Evolutionary conservation across 2,113 vertebrate genomes (phyloP).

Genomic region (Aepyceros melampus): DNA sequence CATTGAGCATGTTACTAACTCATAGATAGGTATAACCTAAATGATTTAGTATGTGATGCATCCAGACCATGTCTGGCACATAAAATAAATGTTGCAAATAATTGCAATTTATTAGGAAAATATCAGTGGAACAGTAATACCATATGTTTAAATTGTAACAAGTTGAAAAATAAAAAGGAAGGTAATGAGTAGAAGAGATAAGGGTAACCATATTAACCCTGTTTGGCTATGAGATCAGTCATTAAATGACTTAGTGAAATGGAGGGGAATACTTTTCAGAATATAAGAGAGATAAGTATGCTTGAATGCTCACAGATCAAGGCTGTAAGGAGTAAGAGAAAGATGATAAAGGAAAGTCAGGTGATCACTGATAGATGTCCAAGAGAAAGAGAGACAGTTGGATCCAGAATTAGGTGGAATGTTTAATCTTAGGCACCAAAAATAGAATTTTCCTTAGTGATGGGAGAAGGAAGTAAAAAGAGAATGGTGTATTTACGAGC

Average conservation of each 20-base stretch:
- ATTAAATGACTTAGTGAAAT: not conserved
- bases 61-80: not conserved
- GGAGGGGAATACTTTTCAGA: not conserved
- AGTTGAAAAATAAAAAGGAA: not conserved
- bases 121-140: not conserved
- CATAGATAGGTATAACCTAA: not conserved
- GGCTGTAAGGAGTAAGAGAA: not conserved
- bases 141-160: not conserved
- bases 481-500: not conserved
- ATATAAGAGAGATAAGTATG: not conserved
- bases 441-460: not conserved
- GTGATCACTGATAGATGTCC: not conserved
- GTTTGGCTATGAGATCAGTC: not conserved
- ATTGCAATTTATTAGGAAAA: not conserved
- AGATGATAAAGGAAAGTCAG: not conserved
- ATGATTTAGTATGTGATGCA: not conserved
- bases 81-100: not conserved
- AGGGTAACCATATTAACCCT: not conserved
- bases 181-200: not conserved
- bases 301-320: not conserved
- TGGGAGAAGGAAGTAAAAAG: not conserved
- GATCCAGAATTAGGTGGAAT: not conserved
- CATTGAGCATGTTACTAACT: not conserved
- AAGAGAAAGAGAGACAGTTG: not conserved
- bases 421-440: not conserved